phyloP scores from a whole-genome alignment of 2,888 invertebrate genomes.

The Synanthedon myopaeformis region DNA sequence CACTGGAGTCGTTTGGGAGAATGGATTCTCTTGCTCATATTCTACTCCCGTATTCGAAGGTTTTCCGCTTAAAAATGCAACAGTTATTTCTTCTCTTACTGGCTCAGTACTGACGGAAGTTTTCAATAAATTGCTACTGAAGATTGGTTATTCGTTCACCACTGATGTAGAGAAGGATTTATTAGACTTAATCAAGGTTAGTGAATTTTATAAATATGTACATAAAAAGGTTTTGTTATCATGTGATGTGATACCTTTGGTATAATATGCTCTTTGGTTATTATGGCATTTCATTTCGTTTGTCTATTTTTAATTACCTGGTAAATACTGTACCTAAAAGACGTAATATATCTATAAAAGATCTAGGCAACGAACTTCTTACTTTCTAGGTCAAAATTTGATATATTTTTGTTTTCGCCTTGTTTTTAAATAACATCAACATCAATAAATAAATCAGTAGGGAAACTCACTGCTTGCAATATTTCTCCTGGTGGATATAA shows the following conservation, averaged over 20 bases:
- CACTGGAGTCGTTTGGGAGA: constrained; percentile 63
- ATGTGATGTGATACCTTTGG: constrained; percentile 73
- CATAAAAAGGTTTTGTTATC: background rate
- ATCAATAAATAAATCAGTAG: too few relatives aligned
- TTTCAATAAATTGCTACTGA: constrained; percentile 85
- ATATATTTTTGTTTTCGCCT: too few relatives aligned
- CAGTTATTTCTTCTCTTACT: constrained; percentile 84
- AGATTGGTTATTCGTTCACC: constrained; percentile 88
- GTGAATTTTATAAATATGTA: constrained; percentile 29
- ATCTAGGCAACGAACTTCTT: too few relatives aligned
- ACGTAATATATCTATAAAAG: too few relatives aligned
- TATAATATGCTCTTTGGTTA: too few relatives aligned
- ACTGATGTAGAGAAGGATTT: constrained; percentile 90
- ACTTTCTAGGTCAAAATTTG: too few relatives aligned
- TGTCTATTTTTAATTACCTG: constrained; percentile 70
- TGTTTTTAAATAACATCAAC: too few relatives aligned
- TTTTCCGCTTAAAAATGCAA: constrained; percentile 85
- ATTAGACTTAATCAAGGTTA: constrained; percentile 91
- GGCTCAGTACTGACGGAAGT: constrained; percentile 84
- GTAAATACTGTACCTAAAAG: too few relatives aligned
- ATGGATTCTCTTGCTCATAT: constrained; percentile 57
- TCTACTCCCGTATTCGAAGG: constrained; percentile 71
- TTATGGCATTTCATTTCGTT: constrained; percentile 74
- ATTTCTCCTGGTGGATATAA: too few relatives aligned
- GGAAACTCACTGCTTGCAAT: too few relatives aligned